Conservation (phyloP, 2,888 invertebrate species). For the Amphipoea lucens region DNA sequence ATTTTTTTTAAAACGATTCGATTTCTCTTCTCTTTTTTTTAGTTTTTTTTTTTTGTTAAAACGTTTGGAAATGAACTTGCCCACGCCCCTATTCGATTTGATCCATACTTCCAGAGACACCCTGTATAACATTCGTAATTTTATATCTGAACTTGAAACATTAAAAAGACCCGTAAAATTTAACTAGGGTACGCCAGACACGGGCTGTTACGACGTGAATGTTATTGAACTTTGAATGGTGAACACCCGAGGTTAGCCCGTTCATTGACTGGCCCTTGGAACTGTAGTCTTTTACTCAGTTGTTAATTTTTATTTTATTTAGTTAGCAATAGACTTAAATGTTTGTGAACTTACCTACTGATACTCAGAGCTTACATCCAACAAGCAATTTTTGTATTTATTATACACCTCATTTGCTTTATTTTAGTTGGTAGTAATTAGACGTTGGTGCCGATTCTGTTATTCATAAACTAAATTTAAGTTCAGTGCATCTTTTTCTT, state of each 20-base stretch:
- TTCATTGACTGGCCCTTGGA: constrained; percentile 28
- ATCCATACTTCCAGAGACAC: too few relatives aligned
- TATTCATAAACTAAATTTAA: too few relatives aligned
- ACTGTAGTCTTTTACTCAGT: neutral
- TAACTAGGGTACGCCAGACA: constrained; percentile 43
- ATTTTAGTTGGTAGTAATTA: neutral
- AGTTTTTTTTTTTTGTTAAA: too few relatives aligned
- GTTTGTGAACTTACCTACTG: neutral
- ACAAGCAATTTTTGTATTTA: neutral
- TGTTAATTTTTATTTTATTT: neutral
- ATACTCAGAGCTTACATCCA: too few relatives aligned
- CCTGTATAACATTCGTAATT: constrained; percentile 24
- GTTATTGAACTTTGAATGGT: constrained; percentile 28
- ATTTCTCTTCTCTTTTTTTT: too few relatives aligned
- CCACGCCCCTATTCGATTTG: too few relatives aligned
- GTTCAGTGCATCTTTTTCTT: too few relatives aligned
- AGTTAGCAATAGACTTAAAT: neutral
- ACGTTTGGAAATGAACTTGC: too few relatives aligned
- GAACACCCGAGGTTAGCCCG: constrained; percentile 15
- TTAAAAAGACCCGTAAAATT: constrained; percentile 48
- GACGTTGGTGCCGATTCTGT: neutral
- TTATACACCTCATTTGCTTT: neutral
- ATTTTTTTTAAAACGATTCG: too few relatives aligned
- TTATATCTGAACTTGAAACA: constrained; percentile 51
- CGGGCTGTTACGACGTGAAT: constrained; percentile 38